phyloP scores from a whole-genome alignment of 2,888 invertebrate species.

The Myopa testacea region DNA sequence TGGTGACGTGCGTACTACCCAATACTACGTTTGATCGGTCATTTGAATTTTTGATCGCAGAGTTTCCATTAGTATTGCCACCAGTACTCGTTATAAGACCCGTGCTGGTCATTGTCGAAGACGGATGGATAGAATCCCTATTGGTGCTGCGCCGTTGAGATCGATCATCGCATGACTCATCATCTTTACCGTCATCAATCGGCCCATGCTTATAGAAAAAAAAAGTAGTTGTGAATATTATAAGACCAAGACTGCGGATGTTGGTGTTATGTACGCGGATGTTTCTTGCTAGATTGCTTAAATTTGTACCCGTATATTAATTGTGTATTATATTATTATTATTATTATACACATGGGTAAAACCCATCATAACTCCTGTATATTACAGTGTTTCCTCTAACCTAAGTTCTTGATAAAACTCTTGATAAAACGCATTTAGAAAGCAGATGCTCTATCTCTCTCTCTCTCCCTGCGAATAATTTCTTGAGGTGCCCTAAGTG shows the following conservation, averaged over 20 bases:
- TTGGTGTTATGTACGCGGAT: too few relatives aligned
- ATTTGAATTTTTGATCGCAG: slow-evolving; percentile 42
- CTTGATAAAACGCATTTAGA: too few relatives aligned
- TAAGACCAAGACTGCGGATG: not conserved
- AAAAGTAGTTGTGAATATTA: not conserved
- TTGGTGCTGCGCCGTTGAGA: slow-evolving; percentile 59
- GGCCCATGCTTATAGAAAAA: slow-evolving; percentile 48
- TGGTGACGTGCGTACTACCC: slow-evolving; percentile 36
- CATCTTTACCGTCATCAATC: slow-evolving; percentile 47
- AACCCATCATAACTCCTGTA: too few relatives aligned
- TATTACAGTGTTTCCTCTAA: too few relatives aligned
- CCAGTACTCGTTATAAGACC: slow-evolving; percentile 27
- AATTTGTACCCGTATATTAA: too few relatives aligned
- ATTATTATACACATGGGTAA: too few relatives aligned
- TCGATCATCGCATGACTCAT: slow-evolving; percentile 49
- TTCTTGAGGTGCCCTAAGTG: too few relatives aligned
- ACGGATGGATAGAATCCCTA: slow-evolving; percentile 60
- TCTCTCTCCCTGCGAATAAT: too few relatives aligned
- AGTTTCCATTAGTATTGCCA: slow-evolving; percentile 56
- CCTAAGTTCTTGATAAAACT: too few relatives aligned
- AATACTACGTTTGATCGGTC: slow-evolving; percentile 40
- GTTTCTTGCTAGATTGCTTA: not conserved
- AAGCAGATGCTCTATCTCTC: too few relatives aligned
- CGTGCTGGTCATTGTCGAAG: slow-evolving; percentile 48
- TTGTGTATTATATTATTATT: too few relatives aligned